Conservation (phyloP, 2,797 vertebrate genomes). For the Otolemur crassicaudatus region DNA sequence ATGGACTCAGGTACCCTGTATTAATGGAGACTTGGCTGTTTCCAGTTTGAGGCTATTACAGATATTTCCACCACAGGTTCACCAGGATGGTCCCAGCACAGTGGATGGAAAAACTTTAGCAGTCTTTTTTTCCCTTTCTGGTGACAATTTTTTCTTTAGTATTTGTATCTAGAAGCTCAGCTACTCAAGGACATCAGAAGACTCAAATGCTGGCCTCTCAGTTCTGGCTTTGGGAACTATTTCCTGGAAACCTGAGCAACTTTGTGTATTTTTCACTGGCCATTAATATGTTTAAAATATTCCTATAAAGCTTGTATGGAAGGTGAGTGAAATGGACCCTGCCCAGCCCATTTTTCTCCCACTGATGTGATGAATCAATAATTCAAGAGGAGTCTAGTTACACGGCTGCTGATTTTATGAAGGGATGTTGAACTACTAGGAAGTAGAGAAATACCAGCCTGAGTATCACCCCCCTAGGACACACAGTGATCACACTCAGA, state of each 20-base stretch:
- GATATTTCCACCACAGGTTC: not conserved
- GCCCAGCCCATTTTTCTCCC: fast-evolving
- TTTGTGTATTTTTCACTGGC: not conserved
- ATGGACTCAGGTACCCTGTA: fast-evolving
- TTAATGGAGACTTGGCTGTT: fast-evolving
- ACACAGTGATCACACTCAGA: not conserved
- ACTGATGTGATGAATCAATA: not conserved
- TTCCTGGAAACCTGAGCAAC: not conserved
- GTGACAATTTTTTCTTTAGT: no score
- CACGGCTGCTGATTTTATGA: not conserved
- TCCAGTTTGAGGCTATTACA: not conserved
- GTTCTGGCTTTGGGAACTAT: not conserved
- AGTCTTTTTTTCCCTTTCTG: no score
- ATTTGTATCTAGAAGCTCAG: no score
- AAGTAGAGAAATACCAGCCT: not conserved
- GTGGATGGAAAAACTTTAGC: no score
- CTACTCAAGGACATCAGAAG: no score
- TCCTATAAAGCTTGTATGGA: not conserved
- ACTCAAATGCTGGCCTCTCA: not conserved
- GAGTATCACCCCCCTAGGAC: fast-evolving
- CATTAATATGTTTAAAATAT: not conserved
- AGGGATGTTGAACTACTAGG: not conserved
- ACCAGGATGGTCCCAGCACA: no score
- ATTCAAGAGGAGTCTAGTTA: not conserved
- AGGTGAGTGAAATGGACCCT: fast-evolving